Evolutionary conservation across 2,888 invertebrate genomes (phyloP).

Genomic region (Macaria liturata): DNA sequence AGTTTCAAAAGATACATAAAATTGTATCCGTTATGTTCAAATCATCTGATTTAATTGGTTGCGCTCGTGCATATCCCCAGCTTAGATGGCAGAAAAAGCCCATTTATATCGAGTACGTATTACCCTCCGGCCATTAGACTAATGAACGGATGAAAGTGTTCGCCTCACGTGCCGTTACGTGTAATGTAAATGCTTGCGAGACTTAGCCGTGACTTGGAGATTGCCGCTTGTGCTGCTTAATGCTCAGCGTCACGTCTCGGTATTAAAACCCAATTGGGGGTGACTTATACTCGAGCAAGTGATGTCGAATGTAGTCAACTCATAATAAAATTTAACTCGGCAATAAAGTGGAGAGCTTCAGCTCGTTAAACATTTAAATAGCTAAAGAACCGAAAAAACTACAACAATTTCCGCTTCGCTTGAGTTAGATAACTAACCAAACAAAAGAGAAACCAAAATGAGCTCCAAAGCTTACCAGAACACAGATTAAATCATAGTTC

Average conservation of each 20-base stretch:
- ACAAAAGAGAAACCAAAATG: not conserved
- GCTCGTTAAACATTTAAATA: too few species aligned
- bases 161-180: conserved; percentile 32
- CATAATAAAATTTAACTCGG: too few species aligned
- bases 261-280: conserved; percentile 10
- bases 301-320: not conserved
- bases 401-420: not conserved
- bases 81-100: conserved; percentile 26
- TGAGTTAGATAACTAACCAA: not conserved
- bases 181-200: conserved; percentile 31
- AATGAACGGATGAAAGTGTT: conserved; percentile 38
- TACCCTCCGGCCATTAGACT: conserved; percentile 36
- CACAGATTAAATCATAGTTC: not conserved
- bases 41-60: conserved; percentile 6
- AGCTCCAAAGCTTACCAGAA: not conserved
- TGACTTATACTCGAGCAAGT: not conserved
- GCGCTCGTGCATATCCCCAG: conserved; percentile 7
- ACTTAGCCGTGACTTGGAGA: conserved; percentile 27
- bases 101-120: conserved; percentile 30
- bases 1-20: not conserved
- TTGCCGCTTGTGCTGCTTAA: conserved; percentile 25
- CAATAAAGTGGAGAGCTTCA: too few species aligned
- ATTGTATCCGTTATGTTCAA: not conserved
- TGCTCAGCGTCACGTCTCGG: conserved; percentile 26
- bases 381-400: too few species aligned